Evolutionary conservation across 2,797 vertebrate genomes (phyloP).

Genomic region (Phoeniculus purpureus): DNA sequence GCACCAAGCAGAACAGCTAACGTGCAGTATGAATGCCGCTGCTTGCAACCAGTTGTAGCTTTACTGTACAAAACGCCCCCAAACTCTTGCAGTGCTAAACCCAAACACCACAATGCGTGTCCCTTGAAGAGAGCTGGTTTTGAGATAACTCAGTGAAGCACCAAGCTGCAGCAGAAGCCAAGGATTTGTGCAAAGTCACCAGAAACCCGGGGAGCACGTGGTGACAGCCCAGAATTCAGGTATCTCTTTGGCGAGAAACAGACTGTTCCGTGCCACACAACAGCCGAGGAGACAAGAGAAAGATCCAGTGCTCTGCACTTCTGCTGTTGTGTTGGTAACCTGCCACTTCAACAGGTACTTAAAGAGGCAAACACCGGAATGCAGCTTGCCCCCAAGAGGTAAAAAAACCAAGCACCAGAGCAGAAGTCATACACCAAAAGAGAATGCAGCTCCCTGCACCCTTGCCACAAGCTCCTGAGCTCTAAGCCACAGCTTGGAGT

Average conservation of each 20-base stretch:
- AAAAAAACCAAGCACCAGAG: not conserved
- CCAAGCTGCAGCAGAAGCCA: not conserved
- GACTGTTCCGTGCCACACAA: rapidly evolving
- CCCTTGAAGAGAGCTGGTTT: not conserved
- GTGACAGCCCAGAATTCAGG: not conserved
- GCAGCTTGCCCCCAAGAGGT: not conserved
- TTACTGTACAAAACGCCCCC: not conserved
- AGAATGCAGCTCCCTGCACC: not conserved
- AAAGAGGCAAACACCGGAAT: rapidly evolving
- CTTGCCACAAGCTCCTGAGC: not conserved
- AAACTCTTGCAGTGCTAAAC: not conserved
- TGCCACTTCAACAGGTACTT: not conserved
- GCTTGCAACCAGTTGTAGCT: not conserved
- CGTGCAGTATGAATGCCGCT: rapidly evolving
- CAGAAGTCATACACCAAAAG: not conserved
- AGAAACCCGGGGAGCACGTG: not conserved
- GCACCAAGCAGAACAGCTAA: not conserved
- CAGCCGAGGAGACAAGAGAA: rapidly evolving
- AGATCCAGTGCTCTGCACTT: not conserved
- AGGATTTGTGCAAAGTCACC: not conserved
- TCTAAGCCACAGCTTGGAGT: not conserved
- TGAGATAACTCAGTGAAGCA: not conserved
- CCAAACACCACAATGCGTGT: not conserved
- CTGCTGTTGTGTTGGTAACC: not conserved
- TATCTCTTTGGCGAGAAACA: not conserved